Percentiles rank a stretch among this genome's conserved stretches.
phyloP scores from a whole-genome alignment of 2,797 vertebrate genomes.

The Bufotes viridis region DNA sequence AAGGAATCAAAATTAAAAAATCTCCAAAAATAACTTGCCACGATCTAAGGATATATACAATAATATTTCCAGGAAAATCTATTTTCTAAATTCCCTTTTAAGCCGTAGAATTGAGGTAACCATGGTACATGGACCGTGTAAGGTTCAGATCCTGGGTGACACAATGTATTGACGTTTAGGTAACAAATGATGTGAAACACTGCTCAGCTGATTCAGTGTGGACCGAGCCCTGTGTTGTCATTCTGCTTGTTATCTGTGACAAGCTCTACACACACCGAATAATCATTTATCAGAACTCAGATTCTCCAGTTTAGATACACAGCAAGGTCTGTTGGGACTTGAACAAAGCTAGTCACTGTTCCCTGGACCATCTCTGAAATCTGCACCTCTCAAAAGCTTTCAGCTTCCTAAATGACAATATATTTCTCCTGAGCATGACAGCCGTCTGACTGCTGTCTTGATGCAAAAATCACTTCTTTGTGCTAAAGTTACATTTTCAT shows the following conservation, averaged over 20 bases:
- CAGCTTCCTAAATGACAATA: constrained; percentile 22
- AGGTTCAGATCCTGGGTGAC: constrained; percentile 6
- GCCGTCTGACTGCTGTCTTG: neutral
- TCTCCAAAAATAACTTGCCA: neutral
- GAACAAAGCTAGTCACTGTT: neutral
- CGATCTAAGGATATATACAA: neutral
- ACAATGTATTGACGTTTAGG: constrained; percentile 12
- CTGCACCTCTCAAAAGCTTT: constrained; percentile 11
- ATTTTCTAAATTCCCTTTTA: neutral
- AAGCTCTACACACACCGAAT: neutral
- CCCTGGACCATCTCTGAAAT: constrained; percentile 4
- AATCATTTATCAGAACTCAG: constrained; percentile 1
- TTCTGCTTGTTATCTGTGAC: constrained; percentile 29
- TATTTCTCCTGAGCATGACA: neutral
- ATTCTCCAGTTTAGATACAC: constrained; percentile 22
- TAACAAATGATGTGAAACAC: constrained; percentile 10
- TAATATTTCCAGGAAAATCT: neutral
- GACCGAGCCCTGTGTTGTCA: neutral
- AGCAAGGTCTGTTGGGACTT: constrained; percentile 14
- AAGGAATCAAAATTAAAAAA: neutral
- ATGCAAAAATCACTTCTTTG: neutral
- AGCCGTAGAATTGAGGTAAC: neutral
- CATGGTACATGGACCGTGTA: neutral
- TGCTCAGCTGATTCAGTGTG: constrained; percentile 15
- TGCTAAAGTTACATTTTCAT: neutral